Percentiles rank a stretch among this genome's conserved stretches.
Evolutionary conservation across 2,888 invertebrate genomes (phyloP).

Genomic region (Andrena camellia): DNA sequence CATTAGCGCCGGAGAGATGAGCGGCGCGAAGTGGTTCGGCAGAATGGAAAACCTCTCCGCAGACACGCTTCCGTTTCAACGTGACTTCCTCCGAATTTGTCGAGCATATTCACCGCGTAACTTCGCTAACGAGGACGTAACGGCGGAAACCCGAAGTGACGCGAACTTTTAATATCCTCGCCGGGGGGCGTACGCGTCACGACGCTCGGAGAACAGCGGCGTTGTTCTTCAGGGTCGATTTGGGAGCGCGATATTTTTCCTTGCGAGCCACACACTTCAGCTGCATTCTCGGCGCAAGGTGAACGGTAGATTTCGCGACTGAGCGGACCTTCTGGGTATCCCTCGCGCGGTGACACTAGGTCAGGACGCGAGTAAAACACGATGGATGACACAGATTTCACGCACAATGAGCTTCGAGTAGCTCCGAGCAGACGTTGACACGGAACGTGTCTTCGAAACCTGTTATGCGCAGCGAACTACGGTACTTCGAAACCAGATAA

Average conservation of each 20-base stretch:
- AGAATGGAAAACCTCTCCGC: not conserved
- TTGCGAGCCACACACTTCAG: conserved; percentile 3
- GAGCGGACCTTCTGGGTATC: not conserved
- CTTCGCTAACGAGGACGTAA: not conserved
- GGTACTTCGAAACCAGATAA: conserved; percentile 12
- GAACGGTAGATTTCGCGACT: conserved; percentile 21
- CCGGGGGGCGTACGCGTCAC: conserved; percentile 2
- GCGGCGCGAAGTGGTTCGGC: not conserved
- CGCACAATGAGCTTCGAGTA: not conserved
- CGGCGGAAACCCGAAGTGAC: not conserved
- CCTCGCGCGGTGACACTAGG: no score
- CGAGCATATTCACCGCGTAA: not conserved
- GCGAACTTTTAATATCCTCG: not conserved
- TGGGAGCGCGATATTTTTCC: conserved; percentile 40
- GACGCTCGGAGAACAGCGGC: conserved; percentile 12
- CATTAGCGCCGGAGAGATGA: not conserved
- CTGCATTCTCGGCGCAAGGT: conserved; percentile 28
- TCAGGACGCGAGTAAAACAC: no score
- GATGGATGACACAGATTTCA: not conserved
- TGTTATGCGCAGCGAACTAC: conserved; percentile 11
- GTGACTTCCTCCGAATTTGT: not conserved
- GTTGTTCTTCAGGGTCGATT: conserved; percentile 32
- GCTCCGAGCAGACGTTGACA: conserved; percentile 28
- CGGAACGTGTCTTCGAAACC: conserved; percentile 39
- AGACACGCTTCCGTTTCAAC: not conserved